Conservation (phyloP, 1,140 invertebrate species). For the Dendrolimus punctatus region DNA sequence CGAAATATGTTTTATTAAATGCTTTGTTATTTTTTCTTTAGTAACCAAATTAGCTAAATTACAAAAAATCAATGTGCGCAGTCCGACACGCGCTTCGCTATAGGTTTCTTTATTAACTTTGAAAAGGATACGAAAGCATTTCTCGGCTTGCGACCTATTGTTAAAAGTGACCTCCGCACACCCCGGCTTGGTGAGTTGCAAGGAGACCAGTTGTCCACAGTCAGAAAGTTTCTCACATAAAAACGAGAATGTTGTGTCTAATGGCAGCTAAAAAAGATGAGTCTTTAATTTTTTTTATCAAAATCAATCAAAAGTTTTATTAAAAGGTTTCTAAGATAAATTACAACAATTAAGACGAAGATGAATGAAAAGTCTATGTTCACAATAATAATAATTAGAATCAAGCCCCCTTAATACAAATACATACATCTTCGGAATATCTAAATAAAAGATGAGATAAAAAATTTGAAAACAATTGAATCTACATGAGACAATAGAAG, state of each 20-base stretch:
- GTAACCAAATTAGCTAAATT: no score
- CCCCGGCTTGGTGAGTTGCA: conserved; percentile 34
- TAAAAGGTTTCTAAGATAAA: conserved; percentile 1
- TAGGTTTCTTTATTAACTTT: no score
- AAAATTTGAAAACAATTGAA: no score
- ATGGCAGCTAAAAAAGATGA: conserved; percentile 27
- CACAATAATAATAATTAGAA: not conserved
- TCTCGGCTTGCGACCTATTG: conserved; percentile 24
- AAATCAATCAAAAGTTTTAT: conserved; percentile 6
- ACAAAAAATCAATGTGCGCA: no score
- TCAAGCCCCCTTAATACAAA: not conserved
- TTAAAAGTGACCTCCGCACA: conserved; percentile 34
- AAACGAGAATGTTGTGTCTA: conserved; percentile 30
- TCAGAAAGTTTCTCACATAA: conserved; percentile 32
- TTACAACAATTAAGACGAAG: no score
- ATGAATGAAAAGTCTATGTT: no score
- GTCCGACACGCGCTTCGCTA: no score
- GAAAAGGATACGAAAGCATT: conserved; percentile 47
- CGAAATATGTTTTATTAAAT: no score
- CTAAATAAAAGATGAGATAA: no score
- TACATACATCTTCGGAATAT: not conserved
- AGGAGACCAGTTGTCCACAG: conserved; percentile 32
- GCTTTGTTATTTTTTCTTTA: no score
- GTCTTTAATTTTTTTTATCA: not conserved
- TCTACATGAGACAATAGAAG: no score